Conservation (phyloP, 1,140 invertebrate genomes). For the Leptopilina clavipes region DNA sequence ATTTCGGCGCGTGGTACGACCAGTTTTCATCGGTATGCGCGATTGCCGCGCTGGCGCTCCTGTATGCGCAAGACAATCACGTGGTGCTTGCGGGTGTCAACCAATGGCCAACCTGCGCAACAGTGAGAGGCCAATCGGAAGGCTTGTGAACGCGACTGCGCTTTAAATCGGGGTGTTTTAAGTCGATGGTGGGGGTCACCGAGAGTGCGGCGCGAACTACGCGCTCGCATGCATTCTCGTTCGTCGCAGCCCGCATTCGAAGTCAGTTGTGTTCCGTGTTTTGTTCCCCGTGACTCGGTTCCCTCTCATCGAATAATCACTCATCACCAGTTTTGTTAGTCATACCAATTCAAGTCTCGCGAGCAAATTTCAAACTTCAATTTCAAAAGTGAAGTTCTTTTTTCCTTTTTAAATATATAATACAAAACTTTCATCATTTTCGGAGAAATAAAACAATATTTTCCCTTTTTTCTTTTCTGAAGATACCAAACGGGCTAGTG, state of each 20-base stretch:
- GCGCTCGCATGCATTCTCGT: conserved; percentile 66
- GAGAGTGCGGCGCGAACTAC: conserved; percentile 67
- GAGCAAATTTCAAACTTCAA: too few species aligned
- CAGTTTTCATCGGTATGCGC: conserved; percentile 52
- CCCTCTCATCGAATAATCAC: background rate
- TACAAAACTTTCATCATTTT: background rate
- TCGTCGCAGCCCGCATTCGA: conserved; percentile 64
- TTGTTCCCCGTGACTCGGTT: background rate
- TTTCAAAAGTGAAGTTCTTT: too few species aligned
- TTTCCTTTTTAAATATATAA: background rate
- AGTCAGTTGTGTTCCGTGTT: conserved; percentile 57
- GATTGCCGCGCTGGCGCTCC: conserved; percentile 47
- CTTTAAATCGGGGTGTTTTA: background rate
- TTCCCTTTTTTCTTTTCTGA: too few species aligned
- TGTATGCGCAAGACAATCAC: conserved; percentile 53
- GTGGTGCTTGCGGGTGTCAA: conserved; percentile 41
- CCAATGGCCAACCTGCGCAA: conserved; percentile 54
- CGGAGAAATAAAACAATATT: too few species aligned
- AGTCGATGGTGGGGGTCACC: conserved; percentile 56
- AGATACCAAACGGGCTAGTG: background rate
- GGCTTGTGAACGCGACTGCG: background rate
- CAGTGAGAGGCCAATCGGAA: conserved; percentile 45
- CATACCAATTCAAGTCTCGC: too few species aligned
- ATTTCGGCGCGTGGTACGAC: conserved; percentile 58
- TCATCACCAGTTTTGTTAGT: too few species aligned